Base-by-base conservation (phyloP, 2,888 invertebrate genomes). In the Aradus depressus region DNA sequence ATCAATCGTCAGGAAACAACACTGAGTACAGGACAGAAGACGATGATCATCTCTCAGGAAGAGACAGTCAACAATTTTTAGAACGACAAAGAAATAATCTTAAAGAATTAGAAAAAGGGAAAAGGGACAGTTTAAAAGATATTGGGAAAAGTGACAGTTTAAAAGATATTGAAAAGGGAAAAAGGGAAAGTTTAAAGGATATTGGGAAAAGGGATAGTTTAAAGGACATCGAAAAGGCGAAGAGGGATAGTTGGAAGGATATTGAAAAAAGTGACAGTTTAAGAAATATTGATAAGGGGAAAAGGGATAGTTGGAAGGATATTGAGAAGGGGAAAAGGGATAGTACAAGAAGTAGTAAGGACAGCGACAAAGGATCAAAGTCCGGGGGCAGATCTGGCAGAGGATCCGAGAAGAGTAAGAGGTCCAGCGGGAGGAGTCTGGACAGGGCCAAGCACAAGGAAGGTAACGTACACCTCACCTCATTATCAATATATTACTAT, bases 321-420 rank as follows among this genome's bases (percentile, higher is more conserved):
- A n/a, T n/a, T n/a, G n/a, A n/a, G n/a, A n/a, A n/a, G n/a, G n/a
- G n/a, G n/a, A 23, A 16, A n/a, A 26, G 22, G 4, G 28, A 28
- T 10, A 12, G 25, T 14, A 42, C 18, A 25, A 28, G 28, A 12
- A 42, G 25, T 42, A 28, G 42, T 14, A 42, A 28, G 3, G 42
- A 42, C 42, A 41, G 41, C 6, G n/a, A n/a, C n/a, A n/a, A n/a
- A n/a, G n/a, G n/a, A n/a, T n/a, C 31, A n/a, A 28, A 28, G n/a
- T n/a, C 25, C 25, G 14, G 42, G 42, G 16, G 21, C 19, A 23
- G 42, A 42, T 18, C n/a, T 10, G 8, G 28, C 5, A 8, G 28
- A 42, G 42, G 12, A 25, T 6, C 12, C 42, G 42, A 25, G 3
- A 28, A 42, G 5, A 42, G 42, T 4, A 42, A 42, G 21, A 42